Percentiles rank a stretch among this genome's conserved stretches.
Evolutionary conservation across 2,888 invertebrate genomes (phyloP).

Genomic region (Dryococelus australis): DNA sequence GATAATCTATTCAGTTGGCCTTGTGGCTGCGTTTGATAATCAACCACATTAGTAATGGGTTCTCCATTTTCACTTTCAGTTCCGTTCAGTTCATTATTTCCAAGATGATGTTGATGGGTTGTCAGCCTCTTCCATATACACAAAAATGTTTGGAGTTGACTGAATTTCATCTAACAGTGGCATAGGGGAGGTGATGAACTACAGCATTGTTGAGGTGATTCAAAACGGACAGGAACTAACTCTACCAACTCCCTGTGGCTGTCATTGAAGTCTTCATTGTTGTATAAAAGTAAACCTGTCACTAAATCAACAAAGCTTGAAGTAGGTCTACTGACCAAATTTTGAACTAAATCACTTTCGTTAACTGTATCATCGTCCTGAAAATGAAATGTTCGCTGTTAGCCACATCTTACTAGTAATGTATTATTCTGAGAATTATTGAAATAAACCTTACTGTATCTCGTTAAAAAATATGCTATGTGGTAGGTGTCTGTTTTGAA

Average conservation of each 20-base stretch:
- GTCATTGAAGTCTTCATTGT: too few relatives aligned
- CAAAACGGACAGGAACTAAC: not conserved
- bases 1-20: not conserved
- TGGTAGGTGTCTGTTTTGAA: too few relatives aligned
- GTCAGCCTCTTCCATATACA: not conserved
- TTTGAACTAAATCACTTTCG: too few relatives aligned
- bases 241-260: not conserved
- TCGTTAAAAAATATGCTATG: too few relatives aligned
- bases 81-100: not conserved
- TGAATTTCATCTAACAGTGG: not conserved
- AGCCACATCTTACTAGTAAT: too few relatives aligned
- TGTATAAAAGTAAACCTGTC: too few relatives aligned
- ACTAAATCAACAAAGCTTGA: too few relatives aligned
- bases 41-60: not conserved
- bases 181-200: not conserved
- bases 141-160: not conserved
- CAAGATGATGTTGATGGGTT: not conserved
- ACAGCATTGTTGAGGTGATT: not conserved
- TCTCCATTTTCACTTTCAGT: not conserved
- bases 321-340: too few relatives aligned
- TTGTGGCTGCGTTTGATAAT: not conserved
- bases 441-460: too few relatives aligned
- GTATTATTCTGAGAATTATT: too few relatives aligned
- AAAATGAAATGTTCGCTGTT: too few relatives aligned
- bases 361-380: too few relatives aligned